Evolutionary conservation across 1,140 invertebrate species (phyloP), one percentile per base, ranked within the genome.

Genomic region (Gerris buenoi): DNA sequence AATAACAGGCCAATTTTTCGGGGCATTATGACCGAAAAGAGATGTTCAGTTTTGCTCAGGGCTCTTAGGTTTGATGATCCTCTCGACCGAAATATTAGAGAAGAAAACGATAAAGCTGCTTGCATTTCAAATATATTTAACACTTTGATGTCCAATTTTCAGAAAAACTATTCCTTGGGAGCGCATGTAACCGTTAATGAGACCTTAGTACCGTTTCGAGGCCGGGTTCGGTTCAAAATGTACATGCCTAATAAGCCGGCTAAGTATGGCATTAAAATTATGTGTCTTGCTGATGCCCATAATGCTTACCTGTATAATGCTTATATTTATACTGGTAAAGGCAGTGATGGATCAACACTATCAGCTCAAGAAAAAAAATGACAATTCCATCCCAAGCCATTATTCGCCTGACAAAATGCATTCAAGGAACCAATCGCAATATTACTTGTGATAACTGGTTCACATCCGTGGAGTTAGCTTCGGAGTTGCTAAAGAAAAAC

Each of bases 231-330:
- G 27, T 81, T 80, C 67, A 70, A 74, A 61, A 72, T 76, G 63
- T 80, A 79, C 70, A 78, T 81, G 27, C 76, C 77, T 3, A 74
- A 73, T 57, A 81, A 81, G 74, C 79, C 79, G 1, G 73, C 72
- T 61, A 79, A 79, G 67, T 79, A 77, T 69, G 78, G 74, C 15
- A 66, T 71, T 23, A 70, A 71, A 69, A 60, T 71, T 13, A 26
- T 66, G 18, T 69, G 60, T 61, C 23, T 69, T 60, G 5, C n/a
- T 69, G n/a, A n/a, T n/a, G n/a, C n/a, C n/a, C n/a, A n/a, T n/a
- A n/a, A n/a, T n/a, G n/a, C n/a, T n/a, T n/a, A 69, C 61, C 23
- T 69, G 22, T 63, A 23, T 33, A 71, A 69, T 64, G 70, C 59
- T 26, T 65, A 63, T 29, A 33, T 68, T n/a, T 71, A 71, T 25